Evolutionary conservation across 2,113 vertebrate genomes (phyloP), one percentile per base, ranked within the genome.

Genomic region (Rattus norvegicus): DNA sequence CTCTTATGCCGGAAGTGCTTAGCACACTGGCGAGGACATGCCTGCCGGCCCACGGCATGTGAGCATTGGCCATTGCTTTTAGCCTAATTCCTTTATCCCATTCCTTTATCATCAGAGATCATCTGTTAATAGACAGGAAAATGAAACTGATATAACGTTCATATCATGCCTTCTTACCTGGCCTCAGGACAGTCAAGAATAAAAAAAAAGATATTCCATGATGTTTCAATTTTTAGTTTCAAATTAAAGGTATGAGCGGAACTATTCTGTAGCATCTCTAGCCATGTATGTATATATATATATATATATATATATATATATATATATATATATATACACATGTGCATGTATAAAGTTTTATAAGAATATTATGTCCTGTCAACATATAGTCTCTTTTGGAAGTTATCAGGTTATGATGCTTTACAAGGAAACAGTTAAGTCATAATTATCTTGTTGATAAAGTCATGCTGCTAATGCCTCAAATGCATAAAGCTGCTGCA

Each of bases 131-230:
- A 92, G 72, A 92, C 30, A 94, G 36, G 47, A 92, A 98, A 96
- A 83, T 88, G 94, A 92, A 98, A 90, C 88, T 69, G 80, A 95
- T 95, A 36, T 95, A 73, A n/a, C 95, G 73, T 89, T 97, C 85
- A 54, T 54, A 36, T 52, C 63, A 63, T 65, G 5, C 87, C 70
- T 96, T 96, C 81, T 63, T 96, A 90, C 54, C 85, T 96, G 88
- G 84, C 85, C 90, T 65, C 96, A 95, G 80, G 92, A 97, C 77
- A 97, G 96, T 79, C 84, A 97, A 63, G 39, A 98, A 98, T 98
- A 33, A 77, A 47, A 97, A 54, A 90, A 86, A 72, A 97, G 75
- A 88, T 87, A 91, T 97, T 98, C 96, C 36, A 63, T 93, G 90
- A 93, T 85, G 59, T 63, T n/a, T 91, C 19, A 2, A 52, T 94